These are phyloP conservation scores for Philonicus albiceps DNA, from an alignment of 2,888 invertebrate genomes.

Conservation along the genomic window DNA sequence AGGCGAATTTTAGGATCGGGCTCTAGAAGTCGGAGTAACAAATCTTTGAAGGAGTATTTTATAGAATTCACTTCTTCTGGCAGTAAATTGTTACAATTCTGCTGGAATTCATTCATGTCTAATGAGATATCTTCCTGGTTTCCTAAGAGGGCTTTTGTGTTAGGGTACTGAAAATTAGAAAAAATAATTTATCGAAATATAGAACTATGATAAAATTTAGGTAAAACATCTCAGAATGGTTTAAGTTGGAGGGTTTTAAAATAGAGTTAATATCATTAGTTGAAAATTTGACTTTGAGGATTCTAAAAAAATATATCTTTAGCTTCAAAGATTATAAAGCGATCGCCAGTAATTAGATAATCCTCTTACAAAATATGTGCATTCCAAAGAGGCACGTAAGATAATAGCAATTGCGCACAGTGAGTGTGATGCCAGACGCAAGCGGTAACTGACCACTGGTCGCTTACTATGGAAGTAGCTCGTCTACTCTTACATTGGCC, in stretches of 20 bases:
- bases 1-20: slow-evolving; percentile 55
- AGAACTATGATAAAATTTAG: no score
- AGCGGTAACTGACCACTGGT: slow-evolving; percentile 34
- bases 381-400: slow-evolving; percentile 26
- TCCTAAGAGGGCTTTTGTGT: not conserved
- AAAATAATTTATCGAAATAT: not conserved
- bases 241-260: not conserved
- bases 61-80: slow-evolving; percentile 53
- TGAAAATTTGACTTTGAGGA: not conserved
- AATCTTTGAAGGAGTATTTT: slow-evolving; percentile 55
- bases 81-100: slow-evolving; percentile 48
- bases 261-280: not conserved
- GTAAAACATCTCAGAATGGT: not conserved
- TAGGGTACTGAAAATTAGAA: slow-evolving; percentile 15
- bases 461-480: slow-evolving; percentile 33
- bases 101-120: not conserved
- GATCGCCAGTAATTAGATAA: slow-evolving; percentile 29
- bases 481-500: slow-evolving; percentile 52
- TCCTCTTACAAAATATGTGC: slow-evolving; percentile 35
- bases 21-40: slow-evolving; percentile 55
- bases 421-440: slow-evolving; percentile 29
- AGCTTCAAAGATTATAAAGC: not conserved
- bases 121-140: not conserved
- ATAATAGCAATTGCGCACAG: slow-evolving; percentile 31
- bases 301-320: not conserved